Conservation (phyloP, 2,888 invertebrate genomes). For the Kuschelorhynchus macadamiae region DNA sequence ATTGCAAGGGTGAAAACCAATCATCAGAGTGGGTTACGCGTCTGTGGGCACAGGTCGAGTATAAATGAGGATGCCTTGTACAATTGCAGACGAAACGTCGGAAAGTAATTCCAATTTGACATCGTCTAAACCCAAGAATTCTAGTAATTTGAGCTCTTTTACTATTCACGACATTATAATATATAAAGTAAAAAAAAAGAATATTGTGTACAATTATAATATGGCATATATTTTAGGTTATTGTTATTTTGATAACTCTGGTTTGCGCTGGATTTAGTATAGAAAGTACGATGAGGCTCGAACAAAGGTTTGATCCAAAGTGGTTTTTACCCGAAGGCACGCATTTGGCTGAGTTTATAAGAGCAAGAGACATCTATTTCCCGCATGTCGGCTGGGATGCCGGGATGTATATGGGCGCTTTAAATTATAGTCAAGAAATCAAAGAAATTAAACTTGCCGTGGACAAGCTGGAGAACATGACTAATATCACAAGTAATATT, state of each 20-base stretch:
- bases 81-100: no score
- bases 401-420: slow-evolving; percentile 76
- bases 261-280: slow-evolving; percentile 75
- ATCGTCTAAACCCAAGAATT: no score
- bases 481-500: slow-evolving; percentile 72
- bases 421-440: slow-evolving; percentile 77
- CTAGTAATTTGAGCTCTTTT: no score
- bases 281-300: slow-evolving; percentile 75
- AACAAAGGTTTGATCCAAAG: slow-evolving; percentile 84
- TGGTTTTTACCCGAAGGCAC: slow-evolving; percentile 83
- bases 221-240: slow-evolving; percentile 68
- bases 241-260: slow-evolving; percentile 75
- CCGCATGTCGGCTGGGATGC: slow-evolving; percentile 77
- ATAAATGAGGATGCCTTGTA: no score
- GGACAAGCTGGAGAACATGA: slow-evolving; percentile 70
- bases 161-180: no score
- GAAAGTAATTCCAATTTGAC: no score
- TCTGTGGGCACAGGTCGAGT: no score
- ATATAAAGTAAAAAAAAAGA: no score
- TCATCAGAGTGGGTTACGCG: no score
- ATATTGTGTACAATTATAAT: no score
- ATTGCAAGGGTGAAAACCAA: no score
- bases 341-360: slow-evolving; percentile 76
- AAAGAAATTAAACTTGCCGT: slow-evolving; percentile 72
- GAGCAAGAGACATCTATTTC: slow-evolving; percentile 73